Base-by-base conservation (phyloP, 2,888 invertebrate genomes). In the Agrochola circellaris region DNA sequence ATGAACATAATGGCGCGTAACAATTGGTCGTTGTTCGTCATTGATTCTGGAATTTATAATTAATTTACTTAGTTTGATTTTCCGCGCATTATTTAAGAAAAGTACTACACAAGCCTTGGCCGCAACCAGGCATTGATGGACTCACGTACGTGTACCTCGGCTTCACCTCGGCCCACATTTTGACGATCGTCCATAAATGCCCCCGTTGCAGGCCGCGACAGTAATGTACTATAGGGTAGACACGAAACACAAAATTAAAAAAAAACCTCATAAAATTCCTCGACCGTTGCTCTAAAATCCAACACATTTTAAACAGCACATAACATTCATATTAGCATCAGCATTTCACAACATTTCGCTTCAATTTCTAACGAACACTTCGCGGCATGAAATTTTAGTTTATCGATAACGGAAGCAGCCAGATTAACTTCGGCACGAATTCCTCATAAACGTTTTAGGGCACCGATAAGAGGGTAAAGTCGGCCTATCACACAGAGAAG, bases 381-480 rank as follows among this genome's bases (percentile, higher is more conserved):
- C 77, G 85, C 88, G 87, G 89, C 90, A 91, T 91, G 91, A 92
- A 94, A 92, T 93, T 94, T 93, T 91, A 91, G 93, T 94, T 95
- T 94, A 95, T 95, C 95, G 95, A 92, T 92, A 93, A 88, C 95
- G 96, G 95, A 95, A 96, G 93, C 88, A 89, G 88, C 91, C 90
- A 94, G 95, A 95, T 95, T 95, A 95, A 92, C 93, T 91, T 89
- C 88, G 93, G 93, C 95, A 95, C 95, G 95, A 95, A 94, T 93
- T 93, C 91, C 95, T 94, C 94, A 94, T 94, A 95, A 94, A 94
- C 94, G 92, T 94, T 95, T 92, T 91, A 92, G 94, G 93, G 89
- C 93, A 92, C 91, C 94, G 94, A 94, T 95, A 94, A 93, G 91
- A 89, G 84, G 81, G 78, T 74, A 70, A 62, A 84, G 77, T 60